phyloP scores from a whole-genome alignment of 2,113 vertebrate genomes.

The Eublepharis macularius region DNA sequence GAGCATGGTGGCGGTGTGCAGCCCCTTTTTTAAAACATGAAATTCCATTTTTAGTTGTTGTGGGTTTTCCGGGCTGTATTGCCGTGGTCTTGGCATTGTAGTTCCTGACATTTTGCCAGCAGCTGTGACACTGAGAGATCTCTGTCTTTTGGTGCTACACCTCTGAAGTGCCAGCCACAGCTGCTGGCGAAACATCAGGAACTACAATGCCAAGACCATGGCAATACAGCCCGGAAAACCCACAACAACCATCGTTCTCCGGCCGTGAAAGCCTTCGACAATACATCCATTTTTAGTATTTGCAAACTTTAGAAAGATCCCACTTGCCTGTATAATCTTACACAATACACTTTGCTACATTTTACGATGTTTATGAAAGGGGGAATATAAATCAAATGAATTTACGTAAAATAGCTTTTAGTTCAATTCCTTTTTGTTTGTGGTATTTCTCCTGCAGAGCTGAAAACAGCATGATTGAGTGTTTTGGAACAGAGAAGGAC shows the following conservation, averaged over 20 bases:
- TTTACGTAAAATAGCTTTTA: background rate
- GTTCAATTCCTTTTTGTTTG: background rate
- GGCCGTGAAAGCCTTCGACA: too few relatives aligned
- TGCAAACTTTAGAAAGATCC: background rate
- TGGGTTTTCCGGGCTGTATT: too few relatives aligned
- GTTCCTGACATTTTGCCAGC: too few relatives aligned
- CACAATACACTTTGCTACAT: background rate
- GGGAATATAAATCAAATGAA: background rate
- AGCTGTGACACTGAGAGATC: too few relatives aligned
- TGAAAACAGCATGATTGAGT: background rate
- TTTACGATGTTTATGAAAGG: background rate
- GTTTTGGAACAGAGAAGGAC: background rate
- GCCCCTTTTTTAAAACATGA: background rate
- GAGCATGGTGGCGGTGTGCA: background rate
- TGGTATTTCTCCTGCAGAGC: slow-evolving; percentile 17
- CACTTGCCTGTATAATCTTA: background rate
- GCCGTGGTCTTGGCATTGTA: too few relatives aligned
- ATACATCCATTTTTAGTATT: background rate
- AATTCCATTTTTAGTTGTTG: background rate
- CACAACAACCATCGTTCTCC: too few relatives aligned
- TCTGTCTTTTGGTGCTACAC: too few relatives aligned
- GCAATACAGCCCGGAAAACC: too few relatives aligned
- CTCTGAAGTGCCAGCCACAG: too few relatives aligned
- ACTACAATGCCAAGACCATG: too few relatives aligned
- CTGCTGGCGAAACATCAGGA: too few relatives aligned